A percentile compares a stretch with the other conserved stretches of the same genome.
Conservation (phyloP, 2,888 invertebrate species). For the Octodonta nipae region DNA sequence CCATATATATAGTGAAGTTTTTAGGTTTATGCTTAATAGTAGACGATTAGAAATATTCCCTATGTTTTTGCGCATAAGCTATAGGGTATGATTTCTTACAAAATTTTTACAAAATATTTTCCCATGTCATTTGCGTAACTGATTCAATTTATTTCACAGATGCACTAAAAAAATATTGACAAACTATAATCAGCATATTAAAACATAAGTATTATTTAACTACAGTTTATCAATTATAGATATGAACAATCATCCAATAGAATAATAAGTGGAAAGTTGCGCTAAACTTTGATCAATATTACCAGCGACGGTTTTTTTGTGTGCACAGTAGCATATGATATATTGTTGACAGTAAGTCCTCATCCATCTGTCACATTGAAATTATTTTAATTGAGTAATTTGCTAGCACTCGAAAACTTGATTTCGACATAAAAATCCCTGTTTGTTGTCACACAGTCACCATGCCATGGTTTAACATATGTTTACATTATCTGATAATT, state of each 20-base stretch:
- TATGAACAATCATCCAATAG: slow-evolving; percentile 19
- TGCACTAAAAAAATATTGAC: slow-evolving; percentile 22
- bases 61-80: too few species aligned
- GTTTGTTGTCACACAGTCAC: slow-evolving; percentile 6
- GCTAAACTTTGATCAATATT: slow-evolving; percentile 6
- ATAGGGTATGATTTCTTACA: too few species aligned
- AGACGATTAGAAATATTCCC: too few species aligned
- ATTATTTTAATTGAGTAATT: slow-evolving; percentile 33
- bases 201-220: slow-evolving; percentile 33
- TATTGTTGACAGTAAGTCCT: slow-evolving; percentile 28
- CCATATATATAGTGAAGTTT: too few species aligned
- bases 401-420: slow-evolving; percentile 17
- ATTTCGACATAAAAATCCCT: slow-evolving; percentile 13
- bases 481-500: slow-evolving; percentile 1
- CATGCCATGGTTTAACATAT: slow-evolving; percentile 1
- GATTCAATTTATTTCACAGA: too few species aligned
- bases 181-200: slow-evolving; percentile 27
- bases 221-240: slow-evolving; percentile 32
- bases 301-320: slow-evolving; percentile 23
- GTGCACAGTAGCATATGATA: slow-evolving; percentile 35
- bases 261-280: slow-evolving; percentile 6
- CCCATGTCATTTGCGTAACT: too few species aligned
- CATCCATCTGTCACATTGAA: slow-evolving; percentile 34
- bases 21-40: too few species aligned
- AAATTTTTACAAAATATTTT: too few species aligned